Evolutionary conservation across 2,113 vertebrate species (phyloP), one percentile per base, ranked within the genome.

Genomic region (Paracyprichromis sp.): DNA sequence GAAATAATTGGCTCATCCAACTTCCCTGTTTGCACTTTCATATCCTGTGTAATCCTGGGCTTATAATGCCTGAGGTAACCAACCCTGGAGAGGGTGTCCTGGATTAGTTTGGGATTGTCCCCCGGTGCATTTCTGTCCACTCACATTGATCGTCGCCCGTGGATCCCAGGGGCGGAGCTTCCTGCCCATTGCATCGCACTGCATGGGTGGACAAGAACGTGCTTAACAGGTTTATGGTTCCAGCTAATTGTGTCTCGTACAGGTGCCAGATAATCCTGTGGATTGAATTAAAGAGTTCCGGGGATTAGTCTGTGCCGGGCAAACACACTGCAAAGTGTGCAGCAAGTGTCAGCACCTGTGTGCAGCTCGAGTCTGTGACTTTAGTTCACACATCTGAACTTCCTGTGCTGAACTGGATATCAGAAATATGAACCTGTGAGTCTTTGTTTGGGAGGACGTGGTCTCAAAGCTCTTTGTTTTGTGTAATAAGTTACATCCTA

Each of bases 291-390:
- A 94, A 94, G 83, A 53, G 80, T 90, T 89, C 84, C 88, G 43
- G 79, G 86, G 89, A 95, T 97, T 95, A 96, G 95, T 92, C 93
- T 92, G 91, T 84, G 85, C 82, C 83, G 54, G 53, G 80, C 83
- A 80, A 84, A 89, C 45, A 63, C 80, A 69, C 6, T 40, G 43
- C 50, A 76, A 83, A 54, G 63, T 50, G 36, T 66, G 80, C 83
- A n/a, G 79, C 50, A 80, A 5, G 43, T 31, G n/a, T 85, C 83
- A 38, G 34, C 17, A 31, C 6, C 69, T 47, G 50, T 85, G 53
- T 40, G 38, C 78, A 36, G 53, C 11, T 38, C 9, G 2, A 31
- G 14, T 61, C 4, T 53, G 24, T 24, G 71, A 16, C 81, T 7
- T 10, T 10, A 17, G 24, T 54, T 11, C 1, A 63, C 26, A 31